These are phyloP conservation scores for Oreochromis tanganicae DNA, from an alignment of 2,113 vertebrate genomes.

Conservation along the genomic window DNA sequence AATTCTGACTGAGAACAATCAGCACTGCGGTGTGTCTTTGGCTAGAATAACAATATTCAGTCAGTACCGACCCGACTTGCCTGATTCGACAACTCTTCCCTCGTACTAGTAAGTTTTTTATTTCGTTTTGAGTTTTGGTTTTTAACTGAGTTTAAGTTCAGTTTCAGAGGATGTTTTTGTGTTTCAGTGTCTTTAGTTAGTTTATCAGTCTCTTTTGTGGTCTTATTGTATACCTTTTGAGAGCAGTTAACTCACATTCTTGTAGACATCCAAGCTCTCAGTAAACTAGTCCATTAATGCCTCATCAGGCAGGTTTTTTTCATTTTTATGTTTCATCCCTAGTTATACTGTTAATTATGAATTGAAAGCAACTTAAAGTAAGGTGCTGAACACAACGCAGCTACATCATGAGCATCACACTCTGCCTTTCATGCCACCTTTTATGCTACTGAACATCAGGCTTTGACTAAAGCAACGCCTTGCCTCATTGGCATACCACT, in stretches of 20 bases:
- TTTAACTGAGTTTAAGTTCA: too few relatives aligned
- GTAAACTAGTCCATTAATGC: neutral
- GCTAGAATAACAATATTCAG: neutral
- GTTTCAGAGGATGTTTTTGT: too few relatives aligned
- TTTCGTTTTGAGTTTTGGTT: too few relatives aligned
- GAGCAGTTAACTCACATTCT: neutral
- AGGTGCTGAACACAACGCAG: neutral
- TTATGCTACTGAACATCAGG: neutral
- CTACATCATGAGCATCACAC: neutral
- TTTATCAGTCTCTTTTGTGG: neutral
- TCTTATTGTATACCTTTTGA: neutral
- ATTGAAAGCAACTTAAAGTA: neutral
- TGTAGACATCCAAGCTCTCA: neutral
- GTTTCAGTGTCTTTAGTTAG: neutral
- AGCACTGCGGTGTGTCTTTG: neutral
- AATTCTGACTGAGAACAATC: neutral
- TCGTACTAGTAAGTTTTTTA: too few relatives aligned
- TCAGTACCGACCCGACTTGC: rapidly evolving
- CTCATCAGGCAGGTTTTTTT: neutral
- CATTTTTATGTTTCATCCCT: neutral
- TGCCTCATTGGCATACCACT: neutral
- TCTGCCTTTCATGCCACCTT: neutral
- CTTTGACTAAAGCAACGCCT: neutral
- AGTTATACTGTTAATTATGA: neutral
- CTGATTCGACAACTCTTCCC: neutral